Base-by-base conservation (phyloP, 1,140 invertebrate species). In the Calephelis nemesis region DNA sequence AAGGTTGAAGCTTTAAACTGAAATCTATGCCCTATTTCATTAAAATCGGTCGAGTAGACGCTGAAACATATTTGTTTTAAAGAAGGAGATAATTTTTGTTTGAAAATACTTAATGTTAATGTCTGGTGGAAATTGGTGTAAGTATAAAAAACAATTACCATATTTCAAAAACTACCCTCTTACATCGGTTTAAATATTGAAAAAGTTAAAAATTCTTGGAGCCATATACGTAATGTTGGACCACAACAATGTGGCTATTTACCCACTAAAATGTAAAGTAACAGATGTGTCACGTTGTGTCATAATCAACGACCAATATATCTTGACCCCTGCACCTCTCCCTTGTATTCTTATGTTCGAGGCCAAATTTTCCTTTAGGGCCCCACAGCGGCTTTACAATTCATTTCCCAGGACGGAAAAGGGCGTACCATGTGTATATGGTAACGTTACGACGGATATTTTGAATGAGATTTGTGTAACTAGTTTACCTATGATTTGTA, bases 241-340 rank as follows among this genome's bases (percentile, higher is more conserved):
- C 15, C n/a, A 15, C 19, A 9, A 54, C 52, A 30, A 54, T 54
- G 52, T 54, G 19, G 15, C 9, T 54, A 82, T 87, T 87, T 87
- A 87, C 85, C 85, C 85, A 85, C 83, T 81, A 84, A 85, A 85
- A 87, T 87, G 85, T 86, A 85, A 69, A 69, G 67, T 65, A 73
- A 82, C 83, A 87, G 83, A 84, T 85, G 80, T 84, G 76, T 78
- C 76, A 75, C 78, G 81, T 30, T 49, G 85, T 88, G 88, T 90
- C 85, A 85, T 79, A 76, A 79, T 82, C 83, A 85, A 82, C 84
- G 75, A 63, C 88, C 83, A 84, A 58, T 58, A 40, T 82, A 81
- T 71, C 63, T 60, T 78, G 86, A 82, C 54, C 84, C 71, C 47
- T 74, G 75, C 65, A 69, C 6, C 42, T 45, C 42, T 85, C 42